Evolutionary conservation across 2,797 vertebrate genomes (phyloP).

Genomic region (Miopithecus talapoin): DNA sequence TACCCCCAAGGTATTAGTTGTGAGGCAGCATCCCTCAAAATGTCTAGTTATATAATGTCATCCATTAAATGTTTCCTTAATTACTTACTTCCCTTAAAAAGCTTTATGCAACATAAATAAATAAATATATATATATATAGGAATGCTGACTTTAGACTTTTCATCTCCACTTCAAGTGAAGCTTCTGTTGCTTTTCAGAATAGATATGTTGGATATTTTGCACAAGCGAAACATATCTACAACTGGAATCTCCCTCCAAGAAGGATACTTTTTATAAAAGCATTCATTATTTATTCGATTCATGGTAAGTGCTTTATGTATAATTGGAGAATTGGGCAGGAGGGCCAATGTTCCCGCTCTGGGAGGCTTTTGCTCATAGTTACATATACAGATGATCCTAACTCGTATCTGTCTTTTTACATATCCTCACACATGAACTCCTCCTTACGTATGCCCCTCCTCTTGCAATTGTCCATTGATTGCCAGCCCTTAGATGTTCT

Average conservation of each 20-base stretch:
- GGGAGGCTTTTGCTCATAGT: not conserved
- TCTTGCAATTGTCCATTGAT: not conserved
- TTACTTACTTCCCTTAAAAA: not conserved
- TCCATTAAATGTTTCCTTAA: not conserved
- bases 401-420: not conserved
- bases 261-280: constrained; percentile 89
- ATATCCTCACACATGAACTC: accelerated
- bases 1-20: not conserved
- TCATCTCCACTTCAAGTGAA: not conserved
- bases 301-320: constrained; percentile 85
- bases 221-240: constrained; percentile 92
- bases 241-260: constrained; percentile 89
- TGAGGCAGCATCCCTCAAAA: not conserved
- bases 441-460: too few relatives aligned
- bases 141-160: not conserved
- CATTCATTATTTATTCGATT: constrained; percentile 91
- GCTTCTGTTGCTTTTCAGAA: constrained; percentile 86
- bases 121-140: not conserved
- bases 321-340: not conserved
- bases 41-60: not conserved
- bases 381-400: not conserved
- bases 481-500: not conserved
- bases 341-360: not conserved
- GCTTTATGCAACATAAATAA: not conserved
- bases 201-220: constrained; percentile 96